Conservation (phyloP, 2,888 invertebrate genomes). For the Sacculina carcini region DNA sequence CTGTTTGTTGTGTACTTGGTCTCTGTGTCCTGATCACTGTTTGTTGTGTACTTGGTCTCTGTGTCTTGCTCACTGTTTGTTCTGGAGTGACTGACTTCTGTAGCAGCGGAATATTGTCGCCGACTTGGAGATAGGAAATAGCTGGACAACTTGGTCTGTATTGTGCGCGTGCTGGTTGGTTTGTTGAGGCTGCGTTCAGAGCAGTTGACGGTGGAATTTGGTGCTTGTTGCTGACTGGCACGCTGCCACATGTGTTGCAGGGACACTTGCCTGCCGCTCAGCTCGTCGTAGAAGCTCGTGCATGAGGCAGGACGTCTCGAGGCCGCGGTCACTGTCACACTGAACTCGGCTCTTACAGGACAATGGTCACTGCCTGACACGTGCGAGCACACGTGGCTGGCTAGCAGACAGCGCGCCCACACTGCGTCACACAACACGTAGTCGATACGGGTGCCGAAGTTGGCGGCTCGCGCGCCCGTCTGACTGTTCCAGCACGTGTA, state of each 20-base stretch:
- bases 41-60: too few species aligned
- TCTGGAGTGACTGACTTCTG: too few species aligned
- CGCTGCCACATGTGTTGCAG: not conserved
- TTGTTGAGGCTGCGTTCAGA: too few species aligned
- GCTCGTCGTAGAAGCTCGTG: constrained; percentile 24
- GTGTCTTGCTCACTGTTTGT: too few species aligned
- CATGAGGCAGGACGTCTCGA: constrained; percentile 20
- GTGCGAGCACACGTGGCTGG: constrained; percentile 18
- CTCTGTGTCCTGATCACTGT: too few species aligned
- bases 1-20: too few species aligned
- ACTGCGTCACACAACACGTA: constrained; percentile 22
- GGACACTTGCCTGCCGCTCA: constrained; percentile 19
- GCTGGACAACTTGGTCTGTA: too few species aligned
- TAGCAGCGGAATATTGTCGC: too few species aligned
- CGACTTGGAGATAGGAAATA: too few species aligned
- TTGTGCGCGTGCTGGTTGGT: too few species aligned
- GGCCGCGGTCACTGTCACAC: constrained; percentile 16
- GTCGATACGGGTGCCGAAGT: constrained; percentile 26
- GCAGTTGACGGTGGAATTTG: too few species aligned
- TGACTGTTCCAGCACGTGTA: constrained; percentile 25
- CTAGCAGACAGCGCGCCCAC: constrained; percentile 15
- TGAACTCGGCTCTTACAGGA: constrained; percentile 20
- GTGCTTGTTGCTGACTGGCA: not conserved
- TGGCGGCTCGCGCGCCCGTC: constrained; percentile 22
- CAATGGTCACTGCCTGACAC: constrained; percentile 26